A percentile compares a stretch with the other conserved stretches of the same genome.
Conservation (phyloP, 2,797 vertebrate species). For the Peromyscus nudipes region DNA sequence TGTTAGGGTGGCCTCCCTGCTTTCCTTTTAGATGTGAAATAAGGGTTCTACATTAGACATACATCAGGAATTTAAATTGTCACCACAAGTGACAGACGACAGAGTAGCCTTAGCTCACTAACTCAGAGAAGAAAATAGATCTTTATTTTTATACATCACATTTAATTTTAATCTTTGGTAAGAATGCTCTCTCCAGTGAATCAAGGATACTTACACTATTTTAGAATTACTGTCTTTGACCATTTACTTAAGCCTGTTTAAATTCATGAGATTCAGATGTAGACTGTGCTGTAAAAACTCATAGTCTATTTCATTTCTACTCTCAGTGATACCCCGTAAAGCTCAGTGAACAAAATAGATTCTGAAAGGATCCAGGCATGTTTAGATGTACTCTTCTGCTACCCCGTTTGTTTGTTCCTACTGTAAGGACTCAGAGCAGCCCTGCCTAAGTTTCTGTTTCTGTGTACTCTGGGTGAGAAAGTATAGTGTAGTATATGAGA, state of each 20-base stretch:
- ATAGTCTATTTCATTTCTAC: neutral
- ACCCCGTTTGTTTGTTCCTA: neutral
- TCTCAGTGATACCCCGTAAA: neutral
- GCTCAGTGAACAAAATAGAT: neutral
- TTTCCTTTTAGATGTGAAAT: constrained; percentile 18
- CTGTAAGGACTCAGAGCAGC: neutral
- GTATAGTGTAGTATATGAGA: neutral
- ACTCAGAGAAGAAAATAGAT: constrained; percentile 42
- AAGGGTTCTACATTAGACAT: constrained; percentile 8
- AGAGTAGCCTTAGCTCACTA: neutral
- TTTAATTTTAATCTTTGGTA: constrained; percentile 30
- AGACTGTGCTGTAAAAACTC: neutral
- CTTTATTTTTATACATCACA: constrained; percentile 19
- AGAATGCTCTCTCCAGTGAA: neutral
- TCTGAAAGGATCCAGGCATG: neutral
- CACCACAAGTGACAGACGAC: neutral
- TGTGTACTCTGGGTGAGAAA: neutral
- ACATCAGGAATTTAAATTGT: constrained; percentile 23
- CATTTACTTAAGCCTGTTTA: neutral
- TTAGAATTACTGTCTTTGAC: neutral
- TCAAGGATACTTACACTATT: constrained; percentile 3
- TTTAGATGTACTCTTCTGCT: neutral
- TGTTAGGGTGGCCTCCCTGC: neutral
- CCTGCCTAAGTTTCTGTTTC: neutral
- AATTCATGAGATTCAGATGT: neutral